phyloP scores from a whole-genome alignment of 2,888 invertebrate species.

The Hydroisotoma schaefferi region DNA sequence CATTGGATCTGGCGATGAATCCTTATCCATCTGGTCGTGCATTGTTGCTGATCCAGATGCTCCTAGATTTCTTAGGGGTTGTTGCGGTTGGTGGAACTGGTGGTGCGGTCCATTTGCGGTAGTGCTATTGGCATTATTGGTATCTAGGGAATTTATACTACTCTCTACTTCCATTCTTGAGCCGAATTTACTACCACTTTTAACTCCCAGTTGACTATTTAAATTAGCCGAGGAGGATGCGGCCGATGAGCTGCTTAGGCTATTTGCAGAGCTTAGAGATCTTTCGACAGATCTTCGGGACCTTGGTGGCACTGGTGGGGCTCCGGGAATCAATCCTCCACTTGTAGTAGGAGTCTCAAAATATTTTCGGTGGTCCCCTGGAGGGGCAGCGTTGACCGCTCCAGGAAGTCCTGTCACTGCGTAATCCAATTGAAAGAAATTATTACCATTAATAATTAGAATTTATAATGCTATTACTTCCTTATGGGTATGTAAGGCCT shows the following conservation, averaged over 20 bases:
- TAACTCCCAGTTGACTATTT: constrained; percentile 3
- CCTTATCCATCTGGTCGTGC: constrained; percentile 7
- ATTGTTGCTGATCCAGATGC: constrained; percentile 1
- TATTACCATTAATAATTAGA: too few species aligned
- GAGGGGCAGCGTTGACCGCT: constrained; percentile 7
- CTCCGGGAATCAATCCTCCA: constrained; percentile 28
- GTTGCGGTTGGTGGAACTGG: constrained; percentile 8
- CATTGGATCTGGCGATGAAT: constrained; percentile 7
- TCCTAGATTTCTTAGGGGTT: background rate
- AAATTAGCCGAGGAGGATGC: constrained; percentile 1
- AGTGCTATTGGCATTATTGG: background rate
- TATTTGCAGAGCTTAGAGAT: constrained; percentile 35
- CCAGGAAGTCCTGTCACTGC: constrained; percentile 10
- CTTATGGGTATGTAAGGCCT: too few species aligned
- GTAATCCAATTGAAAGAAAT: background rate
- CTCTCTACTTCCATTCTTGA: constrained; percentile 17
- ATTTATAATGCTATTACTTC: too few species aligned
- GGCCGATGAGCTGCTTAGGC: constrained; percentile 19
- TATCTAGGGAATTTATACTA: too few species aligned
- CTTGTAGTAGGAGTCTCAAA: constrained; percentile 6
- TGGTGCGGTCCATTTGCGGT: background rate
- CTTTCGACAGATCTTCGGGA: constrained; percentile 39
- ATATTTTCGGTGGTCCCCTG: constrained; percentile 11
- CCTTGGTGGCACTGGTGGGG: constrained; percentile 47
- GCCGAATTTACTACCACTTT: background rate